Evolutionary conservation across 2,888 invertebrate species (phyloP), one percentile per base, ranked within the genome.

Genomic region (Brenthis hecate): DNA sequence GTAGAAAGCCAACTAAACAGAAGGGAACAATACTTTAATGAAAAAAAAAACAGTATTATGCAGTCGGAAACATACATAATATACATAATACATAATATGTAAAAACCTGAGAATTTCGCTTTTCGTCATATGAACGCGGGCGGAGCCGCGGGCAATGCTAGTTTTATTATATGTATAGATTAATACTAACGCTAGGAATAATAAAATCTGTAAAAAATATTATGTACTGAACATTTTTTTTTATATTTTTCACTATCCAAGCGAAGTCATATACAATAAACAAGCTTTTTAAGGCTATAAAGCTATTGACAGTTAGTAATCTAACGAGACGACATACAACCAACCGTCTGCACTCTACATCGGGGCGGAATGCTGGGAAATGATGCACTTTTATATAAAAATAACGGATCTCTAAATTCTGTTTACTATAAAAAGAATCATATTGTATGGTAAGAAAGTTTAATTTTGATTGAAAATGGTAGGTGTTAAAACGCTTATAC

Each of bases 311-410:
- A 28, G 28, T 23, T 23, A 43, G 48, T 60, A 48, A 60, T 66
- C 60, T 50, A 55, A 32, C 16, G 28, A 28, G 58, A 54, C 54
- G 66, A 60, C 28, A 66, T 32, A 60, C 60, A 55, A 36, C 16
- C 58, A 53, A 60, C 54, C 58, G 53, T 66, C 65, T 60, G 48
- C 48, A 54, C 54, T 50, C 32, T 48, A 50, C 13, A 48, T 60
- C 16, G 54, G 55, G 60, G 54, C 53, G 54, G 53, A 60, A 54
- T 66, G 28, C 60, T 48, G 28, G 58, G 48, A 54, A 66, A 53
- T 43, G 36, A 43, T 28, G 51, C 32, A 13, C 3, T 4, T 47
- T 32, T 16, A 19, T 19, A 36, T 32, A 16, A 32, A 53, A 48
- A 8, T 50, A 0, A n/a, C 50, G n/a, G 16, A 13, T 2, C 28